These are phyloP conservation scores for Drosophila anomalipes DNA, from an alignment of 2,888 invertebrate genomes.

Conservation along the genomic window DNA sequence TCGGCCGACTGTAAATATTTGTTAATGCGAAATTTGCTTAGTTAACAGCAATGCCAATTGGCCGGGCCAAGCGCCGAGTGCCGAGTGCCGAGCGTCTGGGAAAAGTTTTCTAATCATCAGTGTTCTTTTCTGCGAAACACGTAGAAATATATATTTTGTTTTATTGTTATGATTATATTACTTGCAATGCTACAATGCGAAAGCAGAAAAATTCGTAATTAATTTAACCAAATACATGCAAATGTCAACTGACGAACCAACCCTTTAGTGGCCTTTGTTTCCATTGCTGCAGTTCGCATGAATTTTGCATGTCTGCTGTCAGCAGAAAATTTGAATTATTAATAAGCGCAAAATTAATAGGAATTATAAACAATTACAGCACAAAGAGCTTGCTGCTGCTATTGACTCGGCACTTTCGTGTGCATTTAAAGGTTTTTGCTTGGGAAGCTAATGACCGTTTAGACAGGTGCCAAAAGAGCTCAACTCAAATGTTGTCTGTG, in stretches of 20 bases:
- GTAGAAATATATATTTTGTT: slow-evolving; percentile 15
- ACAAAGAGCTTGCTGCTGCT: slow-evolving; percentile 19
- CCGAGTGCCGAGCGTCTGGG: slow-evolving; percentile 43
- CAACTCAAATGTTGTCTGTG: neutral
- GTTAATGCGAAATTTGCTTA: slow-evolving; percentile 13
- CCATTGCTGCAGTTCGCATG: slow-evolving; percentile 55
- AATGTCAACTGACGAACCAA: slow-evolving; percentile 20
- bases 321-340: slow-evolving; percentile 64
- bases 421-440: slow-evolving; percentile 48
- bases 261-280: slow-evolving; percentile 40
- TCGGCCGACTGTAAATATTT: slow-evolving; percentile 52
- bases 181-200: slow-evolving; percentile 14
- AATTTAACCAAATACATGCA: slow-evolving; percentile 20
- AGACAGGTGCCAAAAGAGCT: slow-evolving; percentile 50
- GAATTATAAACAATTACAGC: slow-evolving; percentile 61
- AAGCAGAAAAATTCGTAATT: slow-evolving; percentile 19
- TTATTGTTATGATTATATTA: slow-evolving; percentile 17
- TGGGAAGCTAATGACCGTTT: slow-evolving; percentile 56
- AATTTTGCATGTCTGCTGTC: slow-evolving; percentile 58
- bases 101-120: slow-evolving; percentile 50
- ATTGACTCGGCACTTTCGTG: slow-evolving; percentile 41
- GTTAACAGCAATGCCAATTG: slow-evolving; percentile 33
- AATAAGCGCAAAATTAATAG: slow-evolving; percentile 66
- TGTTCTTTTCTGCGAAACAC: slow-evolving; percentile 18
- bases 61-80: slow-evolving; percentile 1